Base-by-base conservation (phyloP, 1,140 invertebrate species). In the Aradophagus sp. region DNA sequence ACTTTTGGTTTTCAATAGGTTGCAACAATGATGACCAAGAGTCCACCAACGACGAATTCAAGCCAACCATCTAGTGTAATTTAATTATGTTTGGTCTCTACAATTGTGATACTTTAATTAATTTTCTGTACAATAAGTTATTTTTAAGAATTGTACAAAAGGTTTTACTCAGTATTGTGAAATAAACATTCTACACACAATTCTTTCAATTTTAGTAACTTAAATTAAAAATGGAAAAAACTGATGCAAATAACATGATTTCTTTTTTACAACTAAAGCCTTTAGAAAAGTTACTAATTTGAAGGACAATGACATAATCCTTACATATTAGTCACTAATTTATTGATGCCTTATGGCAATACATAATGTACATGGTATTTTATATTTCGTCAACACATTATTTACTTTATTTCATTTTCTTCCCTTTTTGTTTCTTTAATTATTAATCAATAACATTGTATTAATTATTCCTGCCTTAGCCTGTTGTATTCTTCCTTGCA, bases 401-500 rank as follows among this genome's bases (percentile, higher is more conserved):
- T 81, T 84, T 80, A 84, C 80, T 84, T 78, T 83, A 82, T 80
- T 81, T 56, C 36, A 41, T 16, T 80, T 82, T 77, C n/a, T n/a
- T n/a, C n/a, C n/a, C n/a, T n/a, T n/a, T 73, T 83, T 78, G 15
- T 36, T 29, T 78, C 52, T 79, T 80, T 83, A 77, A 75, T 80
- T 66, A 73, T 80, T 79, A 79, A 80, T 83, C 72, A 78, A 77
- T 84, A 84, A 85, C 80, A 84, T 84, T 80, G 74, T 77, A 80
- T 83, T 83, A 76, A 77, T 77, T 79, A 79, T 78, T 78, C 75
- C 76, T 71, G 77, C 73, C 69, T 79, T 80, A 84, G 83, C 78
- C 78, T 83, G 80, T 83, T 85, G 80, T 84, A 83, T 85, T 85
- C 82, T 84, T 84, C 84, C 81, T 81, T 78, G 77, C 82, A 84